phyloP scores from a whole-genome alignment of 2,113 vertebrate species.

The Nerophis ophidion region DNA sequence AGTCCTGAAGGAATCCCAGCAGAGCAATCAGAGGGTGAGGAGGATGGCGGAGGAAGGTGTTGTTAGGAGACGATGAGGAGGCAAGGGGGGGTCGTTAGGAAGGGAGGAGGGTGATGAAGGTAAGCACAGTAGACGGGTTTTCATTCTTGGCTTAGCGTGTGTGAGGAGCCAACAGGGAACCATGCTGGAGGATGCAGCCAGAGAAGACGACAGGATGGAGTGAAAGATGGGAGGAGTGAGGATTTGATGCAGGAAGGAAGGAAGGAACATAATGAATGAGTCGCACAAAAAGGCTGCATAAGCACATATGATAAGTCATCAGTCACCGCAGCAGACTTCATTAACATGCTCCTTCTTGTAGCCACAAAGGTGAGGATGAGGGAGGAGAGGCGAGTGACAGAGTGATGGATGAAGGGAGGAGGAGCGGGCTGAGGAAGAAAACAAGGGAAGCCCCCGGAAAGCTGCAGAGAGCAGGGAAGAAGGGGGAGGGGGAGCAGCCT shows the following conservation, averaged over 20 bases:
- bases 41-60: neutral
- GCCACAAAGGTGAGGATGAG: neutral
- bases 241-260: neutral
- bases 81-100: neutral
- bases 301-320: conserved; percentile 1
- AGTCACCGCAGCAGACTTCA: conserved; percentile 1
- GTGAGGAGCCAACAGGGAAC: neutral
- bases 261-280: conserved; percentile 2
- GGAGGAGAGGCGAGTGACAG: neutral
- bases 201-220: neutral
- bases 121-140: neutral
- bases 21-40: conserved; percentile 25
- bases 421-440: neutral
- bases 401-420: neutral
- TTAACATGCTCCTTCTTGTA: neutral
- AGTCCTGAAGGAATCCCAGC: conserved; percentile 1
- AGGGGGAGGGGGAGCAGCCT: neutral
- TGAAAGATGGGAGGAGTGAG: neutral
- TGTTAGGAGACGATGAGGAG: neutral
- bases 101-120: neutral
- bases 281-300: neutral
- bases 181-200: neutral
- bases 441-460: neutral
- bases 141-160: neutral
- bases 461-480: neutral